phyloP scores from a whole-genome alignment of 2,888 invertebrate genomes.

The Leptarthrus brevirostris region DNA sequence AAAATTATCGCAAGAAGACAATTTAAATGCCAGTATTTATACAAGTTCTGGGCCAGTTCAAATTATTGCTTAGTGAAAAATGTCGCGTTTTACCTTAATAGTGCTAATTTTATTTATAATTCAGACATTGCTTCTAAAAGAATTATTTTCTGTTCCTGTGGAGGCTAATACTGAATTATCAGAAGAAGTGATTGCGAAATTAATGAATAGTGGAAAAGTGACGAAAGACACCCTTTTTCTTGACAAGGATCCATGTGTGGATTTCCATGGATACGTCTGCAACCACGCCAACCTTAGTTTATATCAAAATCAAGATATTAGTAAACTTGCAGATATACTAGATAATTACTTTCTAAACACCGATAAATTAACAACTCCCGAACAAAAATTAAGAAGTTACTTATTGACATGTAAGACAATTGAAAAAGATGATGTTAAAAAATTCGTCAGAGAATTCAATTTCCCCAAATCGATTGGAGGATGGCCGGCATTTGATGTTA shows the following conservation, averaged over 20 bases:
- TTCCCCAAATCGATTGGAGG: background rate
- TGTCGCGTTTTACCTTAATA: background rate
- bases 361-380: background rate
- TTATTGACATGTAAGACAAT: background rate
- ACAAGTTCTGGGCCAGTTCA: no score
- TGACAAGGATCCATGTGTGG: background rate
- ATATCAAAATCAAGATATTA: background rate
- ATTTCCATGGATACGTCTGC: background rate
- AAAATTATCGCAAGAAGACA: no score
- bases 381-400: background rate
- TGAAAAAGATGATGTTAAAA: background rate
- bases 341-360: background rate
- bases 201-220: background rate
- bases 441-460: background rate
- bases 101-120: background rate
- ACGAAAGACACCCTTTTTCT: background rate
- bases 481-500: slow-evolving; percentile 12
- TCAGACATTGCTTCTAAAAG: background rate
- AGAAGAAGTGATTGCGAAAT: background rate
- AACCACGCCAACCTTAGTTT: background rate
- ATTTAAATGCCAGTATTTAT: no score
- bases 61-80: no score
- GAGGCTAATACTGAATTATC: background rate
- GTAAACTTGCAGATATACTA: background rate
- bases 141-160: background rate